phyloP scores from a whole-genome alignment of 2,113 vertebrate genomes.

The Lates calcarifer region DNA sequence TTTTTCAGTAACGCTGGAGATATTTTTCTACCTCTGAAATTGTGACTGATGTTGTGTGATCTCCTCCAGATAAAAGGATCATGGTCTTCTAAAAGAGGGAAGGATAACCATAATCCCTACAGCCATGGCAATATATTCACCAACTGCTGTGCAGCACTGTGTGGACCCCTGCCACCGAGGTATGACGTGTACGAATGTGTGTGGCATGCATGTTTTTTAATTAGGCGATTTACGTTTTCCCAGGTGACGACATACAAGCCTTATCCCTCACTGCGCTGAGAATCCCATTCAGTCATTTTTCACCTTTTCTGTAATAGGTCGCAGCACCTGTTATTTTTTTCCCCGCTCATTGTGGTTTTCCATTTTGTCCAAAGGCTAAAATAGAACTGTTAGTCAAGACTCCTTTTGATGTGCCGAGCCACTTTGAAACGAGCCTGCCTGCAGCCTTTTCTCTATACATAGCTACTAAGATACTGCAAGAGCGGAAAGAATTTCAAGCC shows the following conservation, averaged over 20 bases:
- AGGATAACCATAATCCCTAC: constrained; percentile 99
- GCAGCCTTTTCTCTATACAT: constrained; percentile 56
- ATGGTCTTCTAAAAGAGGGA: constrained; percentile 98
- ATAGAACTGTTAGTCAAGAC: constrained; percentile 36
- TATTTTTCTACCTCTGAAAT: constrained; percentile 17
- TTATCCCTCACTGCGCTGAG: neutral
- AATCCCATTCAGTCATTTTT: neutral
- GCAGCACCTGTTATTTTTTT: constrained; percentile 4
- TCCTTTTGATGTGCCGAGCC: constrained; percentile 60
- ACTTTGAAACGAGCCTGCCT: constrained; percentile 58
- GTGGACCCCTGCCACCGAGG: constrained; percentile 96
- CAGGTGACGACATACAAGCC: neutral
- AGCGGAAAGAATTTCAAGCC: constrained; percentile 59
- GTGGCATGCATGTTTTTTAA: constrained; percentile 12
- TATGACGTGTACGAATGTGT: constrained; percentile 72
- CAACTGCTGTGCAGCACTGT: constrained; percentile 97
- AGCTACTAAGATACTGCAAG: constrained; percentile 39
- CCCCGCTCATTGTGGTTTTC: constrained; percentile 22
- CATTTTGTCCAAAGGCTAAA: constrained; percentile 40
- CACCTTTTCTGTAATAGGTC: constrained; percentile 15
- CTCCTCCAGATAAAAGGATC: constrained; percentile 96
- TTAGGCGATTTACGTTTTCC: neutral
- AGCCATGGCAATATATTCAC: constrained; percentile 96
- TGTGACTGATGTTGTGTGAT: constrained; percentile 31
- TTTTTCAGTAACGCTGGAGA: neutral